These are phyloP conservation scores for Phalacrocorax carbo DNA, from an alignment of 2,113 vertebrate genomes.

Conservation along the genomic window DNA sequence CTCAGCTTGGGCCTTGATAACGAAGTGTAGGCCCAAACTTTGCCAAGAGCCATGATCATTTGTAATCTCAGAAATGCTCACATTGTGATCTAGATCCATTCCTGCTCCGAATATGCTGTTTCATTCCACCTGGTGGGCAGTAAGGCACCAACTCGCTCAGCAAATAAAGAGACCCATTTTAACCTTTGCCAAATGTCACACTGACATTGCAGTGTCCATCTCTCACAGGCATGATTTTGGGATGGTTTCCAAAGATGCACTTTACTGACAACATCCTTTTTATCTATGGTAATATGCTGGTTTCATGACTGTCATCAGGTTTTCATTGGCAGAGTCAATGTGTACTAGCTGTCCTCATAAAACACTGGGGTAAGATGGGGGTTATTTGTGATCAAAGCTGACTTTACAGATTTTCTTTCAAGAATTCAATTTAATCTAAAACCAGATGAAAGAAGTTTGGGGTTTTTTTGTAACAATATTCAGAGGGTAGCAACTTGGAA, in stretches of 20 bases:
- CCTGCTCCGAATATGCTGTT: not conserved
- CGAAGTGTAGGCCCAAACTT: not conserved
- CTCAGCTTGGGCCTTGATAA: not conserved
- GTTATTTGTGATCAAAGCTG: not conserved
- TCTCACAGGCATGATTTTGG: not conserved
- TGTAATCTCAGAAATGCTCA: not conserved
- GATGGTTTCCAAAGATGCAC: not conserved
- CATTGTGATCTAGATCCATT: not conserved
- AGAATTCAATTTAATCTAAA: not conserved
- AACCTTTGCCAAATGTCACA: not conserved
- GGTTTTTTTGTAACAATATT: not conserved
- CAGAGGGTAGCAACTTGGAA: not conserved
- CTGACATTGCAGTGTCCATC: not conserved
- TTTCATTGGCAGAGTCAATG: not conserved
- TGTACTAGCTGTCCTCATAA: not conserved
- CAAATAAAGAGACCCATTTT: not conserved
- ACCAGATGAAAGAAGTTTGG: not conserved
- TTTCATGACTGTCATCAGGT: not conserved
- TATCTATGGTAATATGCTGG: not conserved
- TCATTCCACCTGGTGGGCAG: not conserved
- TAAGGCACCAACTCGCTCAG: not conserved
- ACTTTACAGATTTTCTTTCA: not conserved
- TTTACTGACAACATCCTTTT: not conserved
- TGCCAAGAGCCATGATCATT: accelerated
- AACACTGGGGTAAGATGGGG: not conserved